Evolutionary conservation across 2,113 vertebrate species (phyloP).

Genomic region (Neogale vison): DNA sequence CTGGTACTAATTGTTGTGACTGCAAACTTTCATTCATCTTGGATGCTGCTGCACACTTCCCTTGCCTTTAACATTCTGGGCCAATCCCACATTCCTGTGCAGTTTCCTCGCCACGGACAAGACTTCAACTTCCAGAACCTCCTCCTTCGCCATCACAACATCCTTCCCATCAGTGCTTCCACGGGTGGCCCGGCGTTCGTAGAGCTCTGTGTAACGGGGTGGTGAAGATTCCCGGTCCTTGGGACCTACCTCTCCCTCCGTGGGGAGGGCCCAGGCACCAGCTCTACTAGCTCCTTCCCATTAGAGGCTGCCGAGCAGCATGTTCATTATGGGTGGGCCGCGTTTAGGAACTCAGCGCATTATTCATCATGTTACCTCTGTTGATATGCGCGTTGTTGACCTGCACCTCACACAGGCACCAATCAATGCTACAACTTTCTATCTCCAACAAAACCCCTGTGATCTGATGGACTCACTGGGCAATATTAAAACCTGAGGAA

Average conservation of each 20-base stretch:
- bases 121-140: not conserved
- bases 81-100: not conserved
- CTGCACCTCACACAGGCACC: slow-evolving; percentile 56
- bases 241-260: not conserved
- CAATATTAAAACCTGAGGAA: slow-evolving; percentile 80
- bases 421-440: slow-evolving; percentile 53
- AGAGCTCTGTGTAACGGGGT: not conserved
- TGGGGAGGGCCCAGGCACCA: not conserved
- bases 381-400: slow-evolving; percentile 63
- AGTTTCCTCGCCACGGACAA: not conserved
- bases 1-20: slow-evolving; percentile 84
- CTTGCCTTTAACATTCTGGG: slow-evolving; percentile 30
- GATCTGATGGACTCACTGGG: slow-evolving; percentile 78
- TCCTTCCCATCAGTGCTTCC: not conserved
- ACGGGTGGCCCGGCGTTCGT: not conserved
- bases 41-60: slow-evolving; percentile 46
- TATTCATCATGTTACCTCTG: slow-evolving; percentile 49
- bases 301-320: not conserved
- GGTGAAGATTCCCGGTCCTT: not conserved
- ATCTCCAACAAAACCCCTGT: slow-evolving; percentile 72
- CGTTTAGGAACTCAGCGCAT: slow-evolving; percentile 43
- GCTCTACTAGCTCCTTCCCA: not conserved
- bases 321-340: not conserved
- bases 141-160: not conserved
- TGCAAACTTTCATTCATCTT: slow-evolving; percentile 73